These are phyloP conservation scores for Procambarus clarkii DNA, from an alignment of 1,140 invertebrate genomes.

Conservation along the genomic window DNA sequence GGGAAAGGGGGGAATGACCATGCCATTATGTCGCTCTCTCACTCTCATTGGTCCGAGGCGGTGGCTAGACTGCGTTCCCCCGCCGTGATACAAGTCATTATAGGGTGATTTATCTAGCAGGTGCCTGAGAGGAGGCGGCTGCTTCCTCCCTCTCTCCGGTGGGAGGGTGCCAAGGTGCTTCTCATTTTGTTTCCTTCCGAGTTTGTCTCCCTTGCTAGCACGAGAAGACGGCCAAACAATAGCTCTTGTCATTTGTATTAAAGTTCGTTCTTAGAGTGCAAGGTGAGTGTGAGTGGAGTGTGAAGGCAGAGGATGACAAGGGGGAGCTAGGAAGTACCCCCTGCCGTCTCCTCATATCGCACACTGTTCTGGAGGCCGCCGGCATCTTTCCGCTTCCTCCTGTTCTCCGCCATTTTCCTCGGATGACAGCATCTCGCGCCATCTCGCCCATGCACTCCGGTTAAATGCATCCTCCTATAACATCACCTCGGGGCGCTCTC, in stretches of 20 bases:
- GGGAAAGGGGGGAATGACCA: no score
- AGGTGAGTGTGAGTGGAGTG: background rate
- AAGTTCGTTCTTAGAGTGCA: no score
- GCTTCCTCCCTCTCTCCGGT: background rate
- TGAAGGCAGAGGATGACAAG: background rate
- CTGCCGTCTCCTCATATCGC: slow-evolving; percentile 5
- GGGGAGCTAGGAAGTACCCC: background rate
- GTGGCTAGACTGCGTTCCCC: background rate
- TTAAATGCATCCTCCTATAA: background rate
- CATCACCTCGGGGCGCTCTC: background rate
- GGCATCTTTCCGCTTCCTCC: slow-evolving; percentile 43
- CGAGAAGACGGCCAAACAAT: no score
- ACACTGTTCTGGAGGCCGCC: slow-evolving; percentile 32
- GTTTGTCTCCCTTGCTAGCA: background rate
- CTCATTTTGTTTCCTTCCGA: background rate
- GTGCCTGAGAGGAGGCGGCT: background rate
- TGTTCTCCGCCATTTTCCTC: slow-evolving; percentile 55
- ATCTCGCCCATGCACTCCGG: slow-evolving; percentile 30
- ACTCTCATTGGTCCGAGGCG: no score
- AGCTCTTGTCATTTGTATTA: no score
- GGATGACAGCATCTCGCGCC: slow-evolving; percentile 58
- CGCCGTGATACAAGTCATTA: background rate
- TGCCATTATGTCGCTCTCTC: no score
- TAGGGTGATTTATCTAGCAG: slow-evolving; percentile 6
- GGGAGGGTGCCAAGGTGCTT: background rate